Evolutionary conservation across 2,888 invertebrate species (phyloP), one percentile per base, ranked within the genome.

Genomic region (Sarcophaga carnaria): DNA sequence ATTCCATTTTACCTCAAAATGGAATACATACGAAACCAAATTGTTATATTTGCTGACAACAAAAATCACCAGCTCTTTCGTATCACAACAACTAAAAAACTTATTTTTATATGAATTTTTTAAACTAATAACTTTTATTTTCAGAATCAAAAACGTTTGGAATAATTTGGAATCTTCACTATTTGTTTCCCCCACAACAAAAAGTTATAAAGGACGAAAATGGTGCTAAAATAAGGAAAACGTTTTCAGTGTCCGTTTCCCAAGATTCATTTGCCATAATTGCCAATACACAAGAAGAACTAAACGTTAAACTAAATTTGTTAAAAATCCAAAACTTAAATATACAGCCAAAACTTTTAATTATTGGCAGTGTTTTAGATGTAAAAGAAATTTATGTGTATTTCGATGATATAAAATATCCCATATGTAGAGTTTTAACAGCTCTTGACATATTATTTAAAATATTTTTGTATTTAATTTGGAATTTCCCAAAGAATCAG

Each of bases 21-120:
- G 69, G 59, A 66, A 3, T 69, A 45, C 11, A 45, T 54, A 11
- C 2, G 22, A 67, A 54, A 45, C 59, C 22, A 62, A 63, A 12
- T 74, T 25, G 25, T 25, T 25, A 12, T n/a, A 74, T 45, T 20
- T 74, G 22, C 22, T 74, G n/a, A 74, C 37, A 47, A 63, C 62
- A 45, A 74, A 63, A 63, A 74, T 59, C 27, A 62, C n/a, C 22
- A 74, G 12, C 45, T 62, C 59, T 12, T 67, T 45, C 47, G 37
- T 69, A 69, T 69, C 60, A 20, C 60, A 60, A 20, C 60, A 60
- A 60, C 60, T 60, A 17, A 60, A 60, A 60, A 60, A 17, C 20
- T 60, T 60, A 20, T 17, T 8, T 20, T 60, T 60, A 20, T 60
- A 60, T 25, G 25, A 25, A 25, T 25, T 25, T 25, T 25, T 25